phyloP scores from a whole-genome alignment of 2,888 invertebrate species.

The Salticus scenicus region DNA sequence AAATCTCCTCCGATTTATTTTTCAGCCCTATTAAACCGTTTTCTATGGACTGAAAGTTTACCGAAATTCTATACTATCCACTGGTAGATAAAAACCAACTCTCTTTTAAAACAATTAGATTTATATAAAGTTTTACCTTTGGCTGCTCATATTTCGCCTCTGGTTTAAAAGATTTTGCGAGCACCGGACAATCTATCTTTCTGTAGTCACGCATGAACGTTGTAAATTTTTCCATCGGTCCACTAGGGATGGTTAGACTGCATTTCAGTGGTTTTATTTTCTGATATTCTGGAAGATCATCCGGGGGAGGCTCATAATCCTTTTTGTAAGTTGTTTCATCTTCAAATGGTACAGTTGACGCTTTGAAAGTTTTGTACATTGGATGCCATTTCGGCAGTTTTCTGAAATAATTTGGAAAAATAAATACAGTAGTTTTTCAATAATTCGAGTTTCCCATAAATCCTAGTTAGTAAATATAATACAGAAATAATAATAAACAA shows the following conservation, averaged over 20 bases:
- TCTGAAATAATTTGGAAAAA: no score
- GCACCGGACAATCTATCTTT: not conserved
- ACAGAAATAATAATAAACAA: no score
- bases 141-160: conserved; percentile 27
- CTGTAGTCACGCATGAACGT: conserved; percentile 41
- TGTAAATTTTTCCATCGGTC: conserved; percentile 43
- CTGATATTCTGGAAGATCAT: not conserved
- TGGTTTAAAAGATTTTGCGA: conserved; percentile 36
- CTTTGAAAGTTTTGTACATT: not conserved
- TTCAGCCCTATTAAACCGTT: no score
- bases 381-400: conserved; percentile 51
- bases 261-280: not conserved
- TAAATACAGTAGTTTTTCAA: no score
- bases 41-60: no score
- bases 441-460: no score
- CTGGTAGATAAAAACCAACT: no score
- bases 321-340: conserved; percentile 40
- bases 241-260: conserved; percentile 36
- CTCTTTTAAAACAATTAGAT: no score
- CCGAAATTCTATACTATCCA: no score
- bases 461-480: no score
- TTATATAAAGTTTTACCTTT: conserved; percentile 36
- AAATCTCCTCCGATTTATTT: no score
- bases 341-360: conserved; percentile 6
- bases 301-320: conserved; percentile 46